Evolutionary conservation across 2,113 vertebrate genomes (phyloP), one percentile per base, ranked within the genome.

Genomic region (Centropus bengalensis): DNA sequence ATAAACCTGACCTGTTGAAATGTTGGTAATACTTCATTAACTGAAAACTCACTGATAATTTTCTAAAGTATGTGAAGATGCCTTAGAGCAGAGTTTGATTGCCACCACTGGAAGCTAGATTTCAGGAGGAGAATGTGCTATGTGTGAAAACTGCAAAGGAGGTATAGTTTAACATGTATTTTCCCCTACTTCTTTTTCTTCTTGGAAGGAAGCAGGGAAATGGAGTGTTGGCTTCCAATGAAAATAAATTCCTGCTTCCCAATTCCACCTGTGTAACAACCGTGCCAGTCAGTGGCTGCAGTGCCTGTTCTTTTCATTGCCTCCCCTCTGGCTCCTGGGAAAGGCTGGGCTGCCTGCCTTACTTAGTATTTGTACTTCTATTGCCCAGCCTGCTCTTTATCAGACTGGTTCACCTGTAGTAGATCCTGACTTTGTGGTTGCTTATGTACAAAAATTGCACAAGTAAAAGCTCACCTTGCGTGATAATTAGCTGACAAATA

Each of bases 251-350:
- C 22, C 33, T 60, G 36, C 42, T 88, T 80, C 17, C 33, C n/a
- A 13, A 45, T 88, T 66, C 36, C 9, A 81, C 63, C 59, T 42
- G 7, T 42, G 54, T 51, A 62, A 33, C 28, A 71, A 17, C 19
- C 18, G n/a, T 0, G 0, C 33, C 32, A 47, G 23, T 59, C 56
- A 30, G 0, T 24, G 32, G 5, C 12, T 60, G 58, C 9, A 82
- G 36, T 36, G 10, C n/a, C 1, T 11, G 13, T 54, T 19, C 22
- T 33, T 84, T 69, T 86, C 59, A 30, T 30, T 91, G 27, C 8
- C 14, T 88, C 33, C 54, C 23, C 1, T 1, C 23, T 66, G 38
- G 26, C 22, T 74, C 26, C 22, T 62, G 33, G 64, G 23, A 59
- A 70, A 26, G 19, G 6, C 1, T 23, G 3, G 45, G 28, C 58